Evolutionary conservation across 1,140 invertebrate genomes (phyloP), one percentile per base, ranked within the genome.

Genomic region (Drosophila baimaii): DNA sequence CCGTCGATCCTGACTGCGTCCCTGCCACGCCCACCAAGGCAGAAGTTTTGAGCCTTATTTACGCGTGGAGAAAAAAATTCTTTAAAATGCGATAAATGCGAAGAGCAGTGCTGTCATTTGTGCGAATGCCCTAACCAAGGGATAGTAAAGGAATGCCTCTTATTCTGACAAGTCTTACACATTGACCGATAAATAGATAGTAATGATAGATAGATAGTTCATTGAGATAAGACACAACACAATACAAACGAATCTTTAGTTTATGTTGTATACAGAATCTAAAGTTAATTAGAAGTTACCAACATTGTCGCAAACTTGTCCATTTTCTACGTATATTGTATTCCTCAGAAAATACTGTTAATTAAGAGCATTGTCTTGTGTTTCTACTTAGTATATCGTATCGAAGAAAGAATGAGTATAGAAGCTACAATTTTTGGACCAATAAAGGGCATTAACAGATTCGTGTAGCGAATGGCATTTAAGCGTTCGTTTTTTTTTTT

Each of bases 1-100:
- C 54, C 54, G 21, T 66, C 59, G 66, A 13, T 31, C 61, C 55
- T 21, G 54, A 43, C 21, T 39, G 21, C n/a, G 47, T 41, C 54
- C 62, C 39, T 44, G 25, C 51, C 57, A 71, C 71, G 62, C 72
- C 79, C 51, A 21, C 13, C 21, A 31, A 35, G 33, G 35, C n/a
- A 58, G 35, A 74, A 74, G 44, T 61, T 79, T 72, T 25, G 27
- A 29, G 44, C 51, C 64, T 51, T 66, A 54, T 74, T 72, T 66
- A 35, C 47, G 47, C 61, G 52, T 44, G 39, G 2, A 15, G n/a
- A 37, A 49, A 54, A n/a, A 65, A 55, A 44, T 12, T 21, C 49
- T 33, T 52, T 52, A 21, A 35, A 46, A 35, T 43, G 31, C 46
- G 33, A 27, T 37, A 19, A 41, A 54, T 35, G 51, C 13, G 35